These are phyloP conservation scores for Caenorhabditis zanzibari DNA, from an alignment of 2,888 invertebrate genomes.

Conservation along the genomic window DNA sequence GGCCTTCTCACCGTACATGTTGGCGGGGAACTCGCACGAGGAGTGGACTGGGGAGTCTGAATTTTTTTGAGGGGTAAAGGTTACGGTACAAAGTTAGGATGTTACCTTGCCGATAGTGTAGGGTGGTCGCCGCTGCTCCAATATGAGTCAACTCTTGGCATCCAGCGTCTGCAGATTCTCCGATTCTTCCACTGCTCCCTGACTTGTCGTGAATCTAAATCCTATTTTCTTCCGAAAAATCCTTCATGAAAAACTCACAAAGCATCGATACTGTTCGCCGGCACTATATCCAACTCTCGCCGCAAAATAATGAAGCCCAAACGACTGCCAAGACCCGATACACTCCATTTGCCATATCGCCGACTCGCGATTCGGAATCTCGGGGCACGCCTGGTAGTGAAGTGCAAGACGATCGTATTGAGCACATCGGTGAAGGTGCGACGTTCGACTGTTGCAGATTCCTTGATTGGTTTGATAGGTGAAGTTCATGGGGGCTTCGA, in stretches of 20 bases:
- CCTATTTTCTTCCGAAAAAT: no score
- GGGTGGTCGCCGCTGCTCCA: conserved; percentile 67
- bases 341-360: conserved; percentile 72
- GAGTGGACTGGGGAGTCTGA: conserved; percentile 51
- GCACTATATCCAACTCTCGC: conserved; percentile 63
- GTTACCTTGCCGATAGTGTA: conserved; percentile 67
- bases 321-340: conserved; percentile 67
- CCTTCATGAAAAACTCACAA: conserved; percentile 64
- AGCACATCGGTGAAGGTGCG: conserved; percentile 69
- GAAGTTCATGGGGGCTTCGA: conserved; percentile 70
- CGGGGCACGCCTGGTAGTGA: conserved; percentile 71
- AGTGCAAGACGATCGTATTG: conserved; percentile 69
- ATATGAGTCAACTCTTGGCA: conserved; percentile 72
- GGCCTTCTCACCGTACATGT: conserved; percentile 41
- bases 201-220: conserved; percentile 62
- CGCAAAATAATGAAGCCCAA: conserved; percentile 67
- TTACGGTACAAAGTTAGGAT: not conserved
- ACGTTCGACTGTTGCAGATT: conserved; percentile 68
- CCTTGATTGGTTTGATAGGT: conserved; percentile 69
- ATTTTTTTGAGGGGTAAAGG: not conserved
- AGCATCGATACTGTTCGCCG: conserved; percentile 69
- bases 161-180: conserved; percentile 71
- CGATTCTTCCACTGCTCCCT: conserved; percentile 66
- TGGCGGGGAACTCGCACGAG: conserved; percentile 46
- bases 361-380: conserved; percentile 69